Evolutionary conservation across 2,797 vertebrate genomes (phyloP).

Genomic region (Liasis olivaceus): DNA sequence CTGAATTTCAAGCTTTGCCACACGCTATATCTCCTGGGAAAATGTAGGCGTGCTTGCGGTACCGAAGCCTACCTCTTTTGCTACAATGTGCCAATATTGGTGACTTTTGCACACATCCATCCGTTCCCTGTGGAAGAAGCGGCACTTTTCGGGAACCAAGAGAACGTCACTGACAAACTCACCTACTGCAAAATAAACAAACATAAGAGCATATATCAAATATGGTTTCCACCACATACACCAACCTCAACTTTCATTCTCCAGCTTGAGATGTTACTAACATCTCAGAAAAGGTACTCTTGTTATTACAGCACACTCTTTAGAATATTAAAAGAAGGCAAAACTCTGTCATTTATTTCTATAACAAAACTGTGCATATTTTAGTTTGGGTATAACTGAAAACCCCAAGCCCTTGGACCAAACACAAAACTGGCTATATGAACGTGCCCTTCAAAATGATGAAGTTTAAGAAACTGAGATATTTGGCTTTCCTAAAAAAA

Average conservation of each 20-base stretch:
- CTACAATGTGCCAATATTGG: slow-evolving; percentile 90
- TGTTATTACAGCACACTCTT: background rate
- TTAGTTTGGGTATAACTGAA: background rate
- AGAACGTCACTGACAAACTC: slow-evolving; percentile 96
- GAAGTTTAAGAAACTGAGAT: background rate
- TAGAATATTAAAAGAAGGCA: background rate
- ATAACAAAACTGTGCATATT: background rate
- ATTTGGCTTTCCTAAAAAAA: background rate
- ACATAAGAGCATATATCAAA: background rate
- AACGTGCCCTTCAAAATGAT: background rate
- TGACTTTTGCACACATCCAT: slow-evolving; percentile 92
- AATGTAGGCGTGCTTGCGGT: background rate
- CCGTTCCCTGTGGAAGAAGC: slow-evolving; percentile 94
- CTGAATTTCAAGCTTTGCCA: background rate
- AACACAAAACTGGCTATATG: fast-evolving
- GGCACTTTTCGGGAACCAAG: slow-evolving; percentile 93
- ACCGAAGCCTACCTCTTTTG: slow-evolving; percentile 85
- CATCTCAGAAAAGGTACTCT: fast-evolving
- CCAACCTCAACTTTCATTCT: background rate
- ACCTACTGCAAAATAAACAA: slow-evolving; percentile 83
- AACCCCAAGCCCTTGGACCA: background rate
- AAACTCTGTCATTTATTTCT: background rate
- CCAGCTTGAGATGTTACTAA: background rate
- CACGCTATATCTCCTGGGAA: background rate
- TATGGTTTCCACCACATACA: background rate